Evolutionary conservation across 2,113 vertebrate genomes (phyloP).

Genomic region (Hemiscyllium ocellatum): DNA sequence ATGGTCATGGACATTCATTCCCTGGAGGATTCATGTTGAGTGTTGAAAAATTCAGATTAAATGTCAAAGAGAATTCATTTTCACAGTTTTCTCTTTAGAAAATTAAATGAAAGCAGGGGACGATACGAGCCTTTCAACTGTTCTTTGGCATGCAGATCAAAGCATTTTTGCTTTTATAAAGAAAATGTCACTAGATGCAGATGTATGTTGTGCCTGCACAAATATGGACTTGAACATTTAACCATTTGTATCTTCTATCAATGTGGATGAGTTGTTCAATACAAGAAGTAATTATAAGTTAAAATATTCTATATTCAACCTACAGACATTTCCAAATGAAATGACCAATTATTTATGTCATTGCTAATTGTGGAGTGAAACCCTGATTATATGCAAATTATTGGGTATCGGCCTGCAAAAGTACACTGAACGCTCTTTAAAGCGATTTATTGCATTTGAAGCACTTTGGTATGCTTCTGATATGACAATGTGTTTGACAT

Average conservation of each 20-base stretch:
- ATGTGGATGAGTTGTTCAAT: neutral
- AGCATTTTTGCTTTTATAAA: neutral
- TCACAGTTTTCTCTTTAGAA: conserved; percentile 43
- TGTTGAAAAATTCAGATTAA: conserved; percentile 43
- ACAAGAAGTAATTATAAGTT: neutral
- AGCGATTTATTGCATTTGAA: neutral
- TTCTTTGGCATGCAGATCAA: conserved; percentile 28
- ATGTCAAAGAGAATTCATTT: conserved; percentile 46
- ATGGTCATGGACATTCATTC: conserved; percentile 39
- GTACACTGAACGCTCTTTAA: neutral
- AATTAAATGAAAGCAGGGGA: conserved; percentile 35
- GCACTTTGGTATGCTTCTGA: neutral
- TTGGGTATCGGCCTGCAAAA: neutral
- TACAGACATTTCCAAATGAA: neutral
- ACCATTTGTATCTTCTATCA: no score
- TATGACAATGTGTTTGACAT: neutral
- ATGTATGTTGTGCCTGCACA: neutral
- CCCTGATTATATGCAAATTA: neutral
- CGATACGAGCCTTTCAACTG: neutral
- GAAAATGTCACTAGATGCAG: neutral
- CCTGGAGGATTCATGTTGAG: conserved; percentile 41
- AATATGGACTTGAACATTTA: neutral
- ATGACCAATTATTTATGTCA: neutral
- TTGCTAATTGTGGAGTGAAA: neutral
- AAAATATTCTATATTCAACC: neutral